Evolutionary conservation across 37 sponge, comb jelly and placozoan species (phyloP).

Genomic region (Cliona cf. orientalis): DNA sequence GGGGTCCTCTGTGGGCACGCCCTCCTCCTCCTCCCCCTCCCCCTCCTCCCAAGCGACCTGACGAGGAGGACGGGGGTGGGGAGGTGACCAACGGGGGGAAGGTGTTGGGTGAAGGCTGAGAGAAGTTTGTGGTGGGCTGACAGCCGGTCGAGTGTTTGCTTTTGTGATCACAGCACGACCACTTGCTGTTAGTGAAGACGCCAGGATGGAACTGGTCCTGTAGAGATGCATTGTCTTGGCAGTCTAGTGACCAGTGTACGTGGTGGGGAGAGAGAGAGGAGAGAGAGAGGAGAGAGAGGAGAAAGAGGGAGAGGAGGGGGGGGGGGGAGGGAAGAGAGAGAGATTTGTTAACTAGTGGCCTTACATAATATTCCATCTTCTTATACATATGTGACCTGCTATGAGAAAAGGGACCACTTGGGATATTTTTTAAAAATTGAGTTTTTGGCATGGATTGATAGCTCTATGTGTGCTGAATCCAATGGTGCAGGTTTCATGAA

Average conservation of each 20-base stretch:
- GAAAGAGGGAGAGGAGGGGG: not conserved
- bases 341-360: too few relatives aligned
- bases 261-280: slow-evolving; percentile 10
- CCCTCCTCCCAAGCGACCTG: not conserved
- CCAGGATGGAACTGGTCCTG: slow-evolving; percentile 79
- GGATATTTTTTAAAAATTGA: too few relatives aligned
- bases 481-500: too few relatives aligned
- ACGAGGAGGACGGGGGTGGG: not conserved
- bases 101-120: slow-evolving; percentile 1
- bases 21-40: slow-evolving; percentile 5
- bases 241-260: slow-evolving; percentile 33
- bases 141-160: slow-evolving; percentile 79
- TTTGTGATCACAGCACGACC: slow-evolving; percentile 79
- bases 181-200: slow-evolving; percentile 63
- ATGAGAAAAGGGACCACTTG: too few relatives aligned
- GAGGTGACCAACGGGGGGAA: not conserved
- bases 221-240: slow-evolving; percentile 37
- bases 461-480: too few relatives aligned
- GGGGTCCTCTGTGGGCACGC: slow-evolving; percentile 17
- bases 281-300: not conserved
- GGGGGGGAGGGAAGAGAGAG: slow-evolving; percentile 5
- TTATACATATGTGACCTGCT: too few relatives aligned
- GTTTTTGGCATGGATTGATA: too few relatives aligned
- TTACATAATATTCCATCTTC: too few relatives aligned
- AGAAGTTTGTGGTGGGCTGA: not conserved